These are phyloP conservation scores for Drosophila borealis DNA, from an alignment of 2,888 invertebrate genomes.

Conservation along the genomic window DNA sequence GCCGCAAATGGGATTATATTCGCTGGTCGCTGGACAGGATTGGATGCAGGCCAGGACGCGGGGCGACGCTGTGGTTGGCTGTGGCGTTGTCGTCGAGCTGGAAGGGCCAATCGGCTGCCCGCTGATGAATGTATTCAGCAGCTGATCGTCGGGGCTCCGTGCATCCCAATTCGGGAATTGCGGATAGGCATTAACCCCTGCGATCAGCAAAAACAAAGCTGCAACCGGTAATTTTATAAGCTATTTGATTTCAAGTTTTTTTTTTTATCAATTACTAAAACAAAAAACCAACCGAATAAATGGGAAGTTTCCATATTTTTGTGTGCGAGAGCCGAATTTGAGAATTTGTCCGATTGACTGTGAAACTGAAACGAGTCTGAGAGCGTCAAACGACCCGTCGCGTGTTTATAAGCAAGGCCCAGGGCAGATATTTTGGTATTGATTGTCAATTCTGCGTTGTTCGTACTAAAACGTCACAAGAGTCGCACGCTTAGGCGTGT, in stretches of 20 bases:
- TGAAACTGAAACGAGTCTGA: constrained; percentile 44
- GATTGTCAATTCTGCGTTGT: constrained; percentile 29
- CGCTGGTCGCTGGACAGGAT: constrained; percentile 76
- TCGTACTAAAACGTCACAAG: constrained; percentile 24
- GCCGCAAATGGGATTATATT: constrained; percentile 85
- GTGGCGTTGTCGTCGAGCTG: constrained; percentile 37
- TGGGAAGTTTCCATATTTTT: constrained; percentile 32
- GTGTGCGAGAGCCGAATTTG: constrained; percentile 3
- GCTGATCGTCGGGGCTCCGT: neutral
- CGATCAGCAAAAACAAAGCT: constrained; percentile 23
- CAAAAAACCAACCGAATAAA: constrained; percentile 32
- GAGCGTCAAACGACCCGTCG: constrained; percentile 25
- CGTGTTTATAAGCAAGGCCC: constrained; percentile 50
- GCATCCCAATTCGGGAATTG: constrained; percentile 21
- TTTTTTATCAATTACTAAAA: neutral
- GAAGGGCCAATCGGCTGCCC: constrained; percentile 30
- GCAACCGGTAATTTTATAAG: neutral
- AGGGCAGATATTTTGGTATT: constrained; percentile 31
- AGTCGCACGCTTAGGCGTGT: neutral
- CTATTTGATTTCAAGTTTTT: neutral
- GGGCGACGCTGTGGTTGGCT: constrained; percentile 65
- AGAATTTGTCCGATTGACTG: constrained; percentile 33
- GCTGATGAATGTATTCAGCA: constrained; percentile 23
- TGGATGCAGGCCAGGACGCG: constrained; percentile 70
- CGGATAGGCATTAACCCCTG: constrained; percentile 27